Evolutionary conservation across 2,113 vertebrate genomes (phyloP).

Genomic region (Hippocampus comes): DNA sequence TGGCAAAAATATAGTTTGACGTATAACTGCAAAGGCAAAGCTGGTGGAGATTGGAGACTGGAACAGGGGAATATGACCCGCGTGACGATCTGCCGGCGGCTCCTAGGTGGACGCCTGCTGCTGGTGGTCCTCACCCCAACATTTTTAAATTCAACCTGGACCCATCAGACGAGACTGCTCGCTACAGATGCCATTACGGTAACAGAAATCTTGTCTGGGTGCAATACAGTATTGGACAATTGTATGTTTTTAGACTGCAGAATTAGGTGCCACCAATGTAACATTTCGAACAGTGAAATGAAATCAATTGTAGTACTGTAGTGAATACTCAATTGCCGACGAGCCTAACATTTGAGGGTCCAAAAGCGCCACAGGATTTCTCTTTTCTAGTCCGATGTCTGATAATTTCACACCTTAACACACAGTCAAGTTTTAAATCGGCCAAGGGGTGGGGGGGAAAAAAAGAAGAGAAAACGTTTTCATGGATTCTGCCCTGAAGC

Average conservation of each 20-base stretch:
- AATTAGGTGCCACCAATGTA: neutral
- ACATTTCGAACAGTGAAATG: neutral
- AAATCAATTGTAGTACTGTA: neutral
- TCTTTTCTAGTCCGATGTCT: neutral
- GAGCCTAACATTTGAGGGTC: neutral
- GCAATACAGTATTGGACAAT: too few relatives aligned
- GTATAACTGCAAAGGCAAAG: too few relatives aligned
- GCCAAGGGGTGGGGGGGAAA: neutral
- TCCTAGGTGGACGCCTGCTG: too few relatives aligned
- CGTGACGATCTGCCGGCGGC: too few relatives aligned
- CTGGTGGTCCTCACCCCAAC: too few relatives aligned
- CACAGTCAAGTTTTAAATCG: neutral
- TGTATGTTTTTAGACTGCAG: neutral
- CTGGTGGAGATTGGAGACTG: too few relatives aligned
- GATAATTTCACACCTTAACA: neutral
- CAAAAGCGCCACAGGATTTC: neutral
- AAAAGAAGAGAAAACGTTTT: neutral
- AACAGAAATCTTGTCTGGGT: too few relatives aligned
- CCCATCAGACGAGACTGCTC: neutral
- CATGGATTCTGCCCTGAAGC: neutral
- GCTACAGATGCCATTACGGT: too few relatives aligned
- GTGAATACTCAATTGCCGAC: neutral
- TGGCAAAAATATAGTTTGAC: too few relatives aligned
- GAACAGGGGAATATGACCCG: too few relatives aligned
- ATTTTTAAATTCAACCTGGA: neutral